Percentiles rank a stretch among this genome's conserved stretches.
Conservation (phyloP, 23 tunicate species). For the Styela clava region DNA sequence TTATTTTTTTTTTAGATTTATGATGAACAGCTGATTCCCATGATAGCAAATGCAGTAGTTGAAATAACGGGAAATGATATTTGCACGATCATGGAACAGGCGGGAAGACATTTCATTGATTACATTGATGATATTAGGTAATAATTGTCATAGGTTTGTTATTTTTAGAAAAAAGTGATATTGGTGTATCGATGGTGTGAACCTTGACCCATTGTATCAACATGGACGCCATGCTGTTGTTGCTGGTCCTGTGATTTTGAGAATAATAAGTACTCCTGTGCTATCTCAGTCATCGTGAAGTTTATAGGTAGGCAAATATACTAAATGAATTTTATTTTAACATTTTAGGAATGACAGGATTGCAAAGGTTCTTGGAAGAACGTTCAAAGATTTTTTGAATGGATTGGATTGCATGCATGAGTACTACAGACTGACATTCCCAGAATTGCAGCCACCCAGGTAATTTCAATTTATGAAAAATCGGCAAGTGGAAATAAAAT, state of each 20-base stretch:
- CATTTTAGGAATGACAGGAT: slow-evolving; percentile 40
- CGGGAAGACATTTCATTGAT: slow-evolving; percentile 37
- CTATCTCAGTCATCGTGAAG: no score
- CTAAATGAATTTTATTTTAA: neutral
- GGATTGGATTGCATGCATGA: slow-evolving; percentile 55
- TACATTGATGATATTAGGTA: slow-evolving; percentile 48
- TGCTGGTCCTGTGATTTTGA: no score
- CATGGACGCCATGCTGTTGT: no score
- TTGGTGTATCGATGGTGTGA: no score
- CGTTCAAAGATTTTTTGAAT: slow-evolving; percentile 39
- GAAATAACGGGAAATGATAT: slow-evolving; percentile 30
- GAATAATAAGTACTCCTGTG: no score
- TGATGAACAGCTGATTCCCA: slow-evolving; percentile 50
- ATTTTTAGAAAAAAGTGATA: no score
- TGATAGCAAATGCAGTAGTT: slow-evolving; percentile 39
- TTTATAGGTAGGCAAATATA: no score
- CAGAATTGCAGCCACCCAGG: slow-evolving; percentile 48
- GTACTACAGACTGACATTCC: slow-evolving; percentile 27
- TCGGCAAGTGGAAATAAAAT: no score
- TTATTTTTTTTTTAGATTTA: slow-evolving; percentile 21
- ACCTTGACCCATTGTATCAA: no score
- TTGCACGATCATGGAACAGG: slow-evolving; percentile 32
- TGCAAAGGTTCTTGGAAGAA: slow-evolving; percentile 45
- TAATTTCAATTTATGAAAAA: no score
- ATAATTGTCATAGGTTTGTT: neutral